Conservation (phyloP, 2,113 vertebrate genomes). For the Engystomops pustulosus region DNA sequence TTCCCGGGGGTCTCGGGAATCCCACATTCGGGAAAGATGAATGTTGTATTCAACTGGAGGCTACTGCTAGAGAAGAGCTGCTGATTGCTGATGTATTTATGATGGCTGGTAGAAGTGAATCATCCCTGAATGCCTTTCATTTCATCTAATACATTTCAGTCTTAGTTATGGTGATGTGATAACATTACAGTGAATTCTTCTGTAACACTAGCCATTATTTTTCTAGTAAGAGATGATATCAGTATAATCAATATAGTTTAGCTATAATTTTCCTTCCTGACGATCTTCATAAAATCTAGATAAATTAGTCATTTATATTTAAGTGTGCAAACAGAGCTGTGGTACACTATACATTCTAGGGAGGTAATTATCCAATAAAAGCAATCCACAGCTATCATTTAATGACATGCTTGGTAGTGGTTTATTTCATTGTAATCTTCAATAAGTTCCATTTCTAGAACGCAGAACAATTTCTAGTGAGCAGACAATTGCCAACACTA, state of each 20-base stretch:
- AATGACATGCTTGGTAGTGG: neutral
- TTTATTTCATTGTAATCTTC: neutral
- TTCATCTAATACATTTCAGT: neutral
- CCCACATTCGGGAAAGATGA: neutral
- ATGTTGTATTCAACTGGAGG: neutral
- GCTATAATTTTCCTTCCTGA: neutral
- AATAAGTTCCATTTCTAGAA: constrained; percentile 5
- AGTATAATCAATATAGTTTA: neutral
- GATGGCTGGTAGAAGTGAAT: neutral
- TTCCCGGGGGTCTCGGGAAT: neutral
- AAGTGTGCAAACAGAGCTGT: neutral
- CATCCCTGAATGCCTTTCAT: neutral
- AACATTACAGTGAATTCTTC: neutral
- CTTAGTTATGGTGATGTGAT: neutral
- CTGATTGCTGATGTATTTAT: neutral
- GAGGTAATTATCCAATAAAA: constrained; percentile 37
- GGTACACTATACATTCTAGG: neutral
- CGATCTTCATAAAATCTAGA: neutral
- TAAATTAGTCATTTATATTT: neutral
- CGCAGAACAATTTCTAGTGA: neutral
- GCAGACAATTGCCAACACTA: neutral
- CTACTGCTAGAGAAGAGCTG: neutral
- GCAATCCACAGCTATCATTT: neutral
- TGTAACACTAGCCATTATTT: neutral
- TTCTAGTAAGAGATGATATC: neutral